phyloP scores from a whole-genome alignment of 2,888 invertebrate genomes.

The Meghimatium bilineatum region DNA sequence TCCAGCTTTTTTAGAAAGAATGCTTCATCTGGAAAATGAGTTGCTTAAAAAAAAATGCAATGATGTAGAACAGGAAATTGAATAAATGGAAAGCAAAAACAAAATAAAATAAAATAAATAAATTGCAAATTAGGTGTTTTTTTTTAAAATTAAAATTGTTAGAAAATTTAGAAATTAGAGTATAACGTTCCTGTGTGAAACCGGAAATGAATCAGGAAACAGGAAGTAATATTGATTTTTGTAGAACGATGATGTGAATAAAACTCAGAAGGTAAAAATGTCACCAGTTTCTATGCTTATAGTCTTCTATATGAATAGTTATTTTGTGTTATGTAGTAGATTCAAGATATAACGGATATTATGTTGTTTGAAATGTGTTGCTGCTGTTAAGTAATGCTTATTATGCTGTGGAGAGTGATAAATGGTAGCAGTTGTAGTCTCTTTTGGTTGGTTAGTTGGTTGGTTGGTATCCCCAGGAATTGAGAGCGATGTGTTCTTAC shows the following conservation, averaged over 20 bases:
- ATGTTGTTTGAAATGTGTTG: no score
- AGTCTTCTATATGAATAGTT: no score
- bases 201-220: neutral
- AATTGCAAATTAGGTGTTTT: neutral
- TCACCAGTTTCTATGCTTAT: no score
- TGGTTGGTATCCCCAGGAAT: no score
- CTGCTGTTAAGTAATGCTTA: no score
- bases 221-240: neutral
- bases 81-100: neutral
- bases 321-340: no score
- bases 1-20: neutral
- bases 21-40: neutral
- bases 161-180: neutral
- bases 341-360: no score
- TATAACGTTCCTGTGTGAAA: neutral
- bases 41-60: neutral
- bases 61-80: neutral
- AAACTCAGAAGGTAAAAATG: neutral
- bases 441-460: no score
- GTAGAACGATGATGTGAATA: neutral
- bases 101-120: neutral
- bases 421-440: no score
- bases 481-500: no score
- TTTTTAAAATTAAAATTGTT: neutral
- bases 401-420: no score